Percentiles rank a stretch among this genome's conserved stretches.
phyloP scores from a whole-genome alignment of 1,140 invertebrate genomes.

The Dinothrombium tinctorium region DNA sequence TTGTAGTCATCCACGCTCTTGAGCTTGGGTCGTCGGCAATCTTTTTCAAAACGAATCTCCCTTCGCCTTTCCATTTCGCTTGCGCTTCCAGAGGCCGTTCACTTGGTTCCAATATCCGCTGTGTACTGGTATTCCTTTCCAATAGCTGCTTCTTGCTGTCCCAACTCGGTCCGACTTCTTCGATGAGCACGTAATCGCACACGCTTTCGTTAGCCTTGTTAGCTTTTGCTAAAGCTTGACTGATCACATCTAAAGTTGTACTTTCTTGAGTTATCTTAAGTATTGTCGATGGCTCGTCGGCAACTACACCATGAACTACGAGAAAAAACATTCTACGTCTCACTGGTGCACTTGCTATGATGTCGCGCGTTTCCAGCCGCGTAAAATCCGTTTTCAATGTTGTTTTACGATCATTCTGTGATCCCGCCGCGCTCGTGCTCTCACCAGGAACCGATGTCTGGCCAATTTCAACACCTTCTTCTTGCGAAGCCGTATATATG shows the following conservation, averaged over 20 bases:
- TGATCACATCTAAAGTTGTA: conserved; percentile 59
- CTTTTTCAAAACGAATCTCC: conserved; percentile 57
- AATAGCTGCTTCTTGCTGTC: conserved; percentile 31
- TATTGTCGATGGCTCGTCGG: conserved; percentile 66
- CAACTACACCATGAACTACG: conserved; percentile 61
- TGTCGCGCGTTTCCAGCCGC: too few relatives aligned
- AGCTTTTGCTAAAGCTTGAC: conserved; percentile 25
- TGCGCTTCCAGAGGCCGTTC: conserved; percentile 61
- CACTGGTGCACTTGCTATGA: conserved; percentile 25
- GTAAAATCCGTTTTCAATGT: too few relatives aligned
- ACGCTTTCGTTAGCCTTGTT: conserved; percentile 26
- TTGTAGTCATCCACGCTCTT: conserved; percentile 63
- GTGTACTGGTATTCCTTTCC: conserved; percentile 36
- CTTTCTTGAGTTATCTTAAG: conserved; percentile 70
- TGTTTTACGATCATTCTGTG: too few relatives aligned
- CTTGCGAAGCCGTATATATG: conserved; percentile 34
- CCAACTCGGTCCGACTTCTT: conserved; percentile 58
- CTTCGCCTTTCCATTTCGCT: conserved; percentile 57
- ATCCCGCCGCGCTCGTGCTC: background rate
- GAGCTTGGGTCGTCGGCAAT: conserved; percentile 76
- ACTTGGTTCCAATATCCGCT: conserved; percentile 53
- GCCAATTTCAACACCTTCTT: conserved; percentile 9
- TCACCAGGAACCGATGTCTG: background rate
- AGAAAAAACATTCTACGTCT: conserved; percentile 73
- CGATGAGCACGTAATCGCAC: conserved; percentile 55